Base-by-base conservation (phyloP, 1,140 invertebrate species). In the Ganaspis sp. region DNA sequence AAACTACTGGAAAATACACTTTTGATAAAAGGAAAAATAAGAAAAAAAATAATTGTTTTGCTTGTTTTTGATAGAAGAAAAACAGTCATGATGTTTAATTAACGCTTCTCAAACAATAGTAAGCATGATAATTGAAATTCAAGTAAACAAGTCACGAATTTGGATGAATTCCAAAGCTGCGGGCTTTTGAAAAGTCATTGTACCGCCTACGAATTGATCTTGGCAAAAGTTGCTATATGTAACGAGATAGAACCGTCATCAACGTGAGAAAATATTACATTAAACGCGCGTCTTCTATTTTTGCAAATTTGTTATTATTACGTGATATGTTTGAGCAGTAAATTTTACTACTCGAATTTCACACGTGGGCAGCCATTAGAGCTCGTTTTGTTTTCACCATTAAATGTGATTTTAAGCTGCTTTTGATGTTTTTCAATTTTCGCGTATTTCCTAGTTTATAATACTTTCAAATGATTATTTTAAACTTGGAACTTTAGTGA, bases 211-310 rank as follows among this genome's bases (percentile, higher is more conserved):
- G 54, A 76, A 29, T 19, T 40, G 73, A 38, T 26, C 49, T 42
- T 74, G 29, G 45, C 53, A 34, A 23, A 34, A 73, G 1, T 53
- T 15, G 12, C 9, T 23, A 29, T 19, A 19, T 45, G 12, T 15
- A 4, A 64, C 23, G 23, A 17, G 34, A 21, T 38, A 69, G 37
- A 64, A 12, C 75, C 34, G 54, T 54, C 76, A 70, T 45, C 45
- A 84, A 83, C 76, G 83, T 78, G 37, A 75, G 12, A 80, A 73
- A 70, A 80, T 53, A 69, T 70, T 70, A 49, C 34, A 45, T 53
- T 37, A 70, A 54, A 49, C 71, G 70, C 11, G 21, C 21, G 17
- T 26, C 54, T 64, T 53, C 54, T 37, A 75, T 40, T 77, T 40
- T 75, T 76, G 72, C 70, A 54, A 71, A 53, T 64, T 42, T 72